Evolutionary conservation across 2,113 vertebrate genomes (phyloP), one percentile per base, ranked within the genome.

Genomic region (Dicentrarchus labrax): DNA sequence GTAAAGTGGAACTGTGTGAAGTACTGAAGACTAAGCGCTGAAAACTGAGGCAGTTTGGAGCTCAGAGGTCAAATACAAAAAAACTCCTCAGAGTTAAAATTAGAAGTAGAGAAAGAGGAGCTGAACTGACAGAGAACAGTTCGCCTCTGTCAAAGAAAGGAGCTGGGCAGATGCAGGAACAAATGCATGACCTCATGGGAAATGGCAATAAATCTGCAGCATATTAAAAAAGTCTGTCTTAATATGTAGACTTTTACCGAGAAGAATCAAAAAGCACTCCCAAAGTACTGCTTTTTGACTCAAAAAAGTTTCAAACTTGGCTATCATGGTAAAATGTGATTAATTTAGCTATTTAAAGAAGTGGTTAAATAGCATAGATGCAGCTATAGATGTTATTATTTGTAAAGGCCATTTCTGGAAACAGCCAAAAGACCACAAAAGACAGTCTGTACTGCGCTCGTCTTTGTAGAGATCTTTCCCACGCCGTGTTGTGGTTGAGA

Each of bases 1-100:
- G 36, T 15, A 8, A 38, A 8, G 15, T 41, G 53, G 66, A 43
- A 76, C 81, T 78, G 38, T 11, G 24, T 78, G 67, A 65, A 81
- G 8, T 0, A 64, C 12, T 71, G 43, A 68, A 80, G 73, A 75
- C 50, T 1, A 8, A 80, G 43, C 64, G 66, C 10, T 75, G 60
- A 78, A 71, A 91, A 85, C 16, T 57, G 53, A 84, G 69, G 48
- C 38, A 48, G 66, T 72, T 72, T n/a, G 30, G 7, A 89, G 75
- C 8, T 75, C 53, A 88, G 65, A 87, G 80, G 70, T 84, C 80
- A 86, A 5, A 72, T 16, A 73, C 74, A 85, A 88, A 78, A 61
- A 77, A 36, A 19, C 2, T 24, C 57, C 8, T 48, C 50, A 6
- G 10, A 73, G 80, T 71, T 87, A 86, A 91, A 92, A 88, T 87